These are phyloP conservation scores for Luperina testacea DNA, from an alignment of 2,888 invertebrate genomes.

Conservation along the genomic window DNA sequence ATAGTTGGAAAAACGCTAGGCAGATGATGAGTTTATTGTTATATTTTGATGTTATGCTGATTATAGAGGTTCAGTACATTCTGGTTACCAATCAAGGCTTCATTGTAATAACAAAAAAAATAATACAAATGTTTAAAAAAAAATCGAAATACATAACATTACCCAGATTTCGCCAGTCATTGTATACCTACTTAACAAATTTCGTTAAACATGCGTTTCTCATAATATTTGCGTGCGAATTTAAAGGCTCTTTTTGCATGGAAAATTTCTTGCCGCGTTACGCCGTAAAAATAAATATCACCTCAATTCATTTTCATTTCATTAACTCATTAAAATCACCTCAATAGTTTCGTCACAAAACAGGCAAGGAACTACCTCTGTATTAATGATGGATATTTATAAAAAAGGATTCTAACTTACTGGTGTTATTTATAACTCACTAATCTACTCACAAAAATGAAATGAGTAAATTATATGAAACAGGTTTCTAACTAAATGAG, in stretches of 20 bases:
- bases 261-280: neutral
- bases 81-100: too few species aligned
- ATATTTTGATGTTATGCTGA: neutral
- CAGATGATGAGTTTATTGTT: neutral
- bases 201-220: neutral
- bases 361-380: neutral
- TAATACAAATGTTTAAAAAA: neutral
- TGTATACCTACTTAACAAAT: neutral
- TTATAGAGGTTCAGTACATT: neutral
- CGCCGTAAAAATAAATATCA: neutral
- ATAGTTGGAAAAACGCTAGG: neutral
- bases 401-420: constrained; percentile 18
- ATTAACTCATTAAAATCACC: too few species aligned
- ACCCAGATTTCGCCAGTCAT: neutral
- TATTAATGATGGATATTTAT: constrained; percentile 9
- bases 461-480: neutral
- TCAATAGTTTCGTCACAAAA: neutral
- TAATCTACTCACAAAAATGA: neutral
- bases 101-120: neutral
- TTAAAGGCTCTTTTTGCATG: neutral
- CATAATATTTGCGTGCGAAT: neutral
- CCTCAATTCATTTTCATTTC: too few species aligned
- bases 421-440: constrained; percentile 20
- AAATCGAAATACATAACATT: neutral
- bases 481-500: neutral